Percentiles rank a stretch among this genome's conserved stretches.
phyloP scores from a whole-genome alignment of 2,888 invertebrate species.

The Phortica magna region DNA sequence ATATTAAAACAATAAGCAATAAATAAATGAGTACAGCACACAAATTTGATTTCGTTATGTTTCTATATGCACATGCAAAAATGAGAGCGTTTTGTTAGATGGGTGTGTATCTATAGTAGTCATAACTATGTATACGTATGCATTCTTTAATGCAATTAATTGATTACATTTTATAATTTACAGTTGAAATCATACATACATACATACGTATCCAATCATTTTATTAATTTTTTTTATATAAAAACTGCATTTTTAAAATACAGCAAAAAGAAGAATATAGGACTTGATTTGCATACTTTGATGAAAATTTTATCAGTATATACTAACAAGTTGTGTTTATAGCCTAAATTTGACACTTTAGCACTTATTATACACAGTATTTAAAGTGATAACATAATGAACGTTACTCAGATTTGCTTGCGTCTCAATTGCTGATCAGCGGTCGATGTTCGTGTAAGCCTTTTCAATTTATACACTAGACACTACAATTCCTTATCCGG shows the following conservation, averaged over 20 bases:
- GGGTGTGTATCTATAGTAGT: too few relatives aligned
- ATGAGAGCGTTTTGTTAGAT: too few relatives aligned
- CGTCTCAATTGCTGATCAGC: conserved; percentile 29
- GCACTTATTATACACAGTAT: neutral
- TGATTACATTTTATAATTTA: neutral
- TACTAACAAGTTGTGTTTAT: neutral
- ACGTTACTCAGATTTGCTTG: conserved; percentile 6
- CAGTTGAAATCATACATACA: neutral
- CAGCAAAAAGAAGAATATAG: neutral
- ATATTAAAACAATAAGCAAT: too few relatives aligned
- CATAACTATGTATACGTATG: too few relatives aligned
- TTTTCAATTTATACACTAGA: conserved; percentile 33
- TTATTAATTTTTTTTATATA: neutral
- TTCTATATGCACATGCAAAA: too few relatives aligned
- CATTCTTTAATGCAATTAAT: neutral
- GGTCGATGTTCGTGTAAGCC: conserved; percentile 20
- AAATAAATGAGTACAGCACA: too few relatives aligned
- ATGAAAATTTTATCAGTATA: neutral
- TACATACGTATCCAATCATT: neutral
- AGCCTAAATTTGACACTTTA: neutral
- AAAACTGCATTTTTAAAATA: neutral
- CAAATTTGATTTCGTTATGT: too few relatives aligned
- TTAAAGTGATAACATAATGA: neutral
- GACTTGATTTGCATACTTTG: too few relatives aligned
- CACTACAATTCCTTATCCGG: conserved; percentile 70